Evolutionary conservation across 2,797 vertebrate species (phyloP).

Genomic region (Cygnus olor): DNA sequence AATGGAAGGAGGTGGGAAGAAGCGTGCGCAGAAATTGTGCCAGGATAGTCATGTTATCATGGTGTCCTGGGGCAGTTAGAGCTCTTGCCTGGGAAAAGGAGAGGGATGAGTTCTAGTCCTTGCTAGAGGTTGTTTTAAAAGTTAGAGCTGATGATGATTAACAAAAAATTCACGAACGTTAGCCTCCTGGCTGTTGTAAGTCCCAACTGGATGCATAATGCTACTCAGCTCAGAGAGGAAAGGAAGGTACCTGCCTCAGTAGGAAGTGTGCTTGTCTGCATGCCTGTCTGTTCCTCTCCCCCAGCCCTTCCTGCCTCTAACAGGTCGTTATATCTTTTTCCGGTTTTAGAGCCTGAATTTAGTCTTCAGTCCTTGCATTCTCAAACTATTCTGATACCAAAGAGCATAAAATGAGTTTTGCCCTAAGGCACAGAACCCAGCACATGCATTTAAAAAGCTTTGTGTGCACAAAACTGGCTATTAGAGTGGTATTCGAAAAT

Average conservation of each 20-base stretch:
- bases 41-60: not conserved
- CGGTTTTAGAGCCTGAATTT: not conserved
- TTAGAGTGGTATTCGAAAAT: slow-evolving; percentile 41
- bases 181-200: not conserved
- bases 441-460: slow-evolving; percentile 10
- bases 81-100: not conserved
- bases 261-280: not conserved
- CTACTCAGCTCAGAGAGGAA: not conserved
- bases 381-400: not conserved
- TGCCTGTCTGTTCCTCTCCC: not conserved
- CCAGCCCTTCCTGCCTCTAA: not conserved
- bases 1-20: not conserved
- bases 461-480: slow-evolving; percentile 20
- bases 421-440: slow-evolving; percentile 20
- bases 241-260: not conserved
- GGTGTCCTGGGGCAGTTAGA: not conserved
- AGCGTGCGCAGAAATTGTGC: not conserved
- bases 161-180: not conserved
- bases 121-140: not conserved
- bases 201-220: not conserved
- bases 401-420: slow-evolving; percentile 10
- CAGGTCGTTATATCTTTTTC: not conserved
- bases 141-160: not conserved
- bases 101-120: not conserved
- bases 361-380: slow-evolving; percentile 13